Evolutionary conservation across 2,888 invertebrate genomes (phyloP), one percentile per base, ranked within the genome.

Genomic region (Amphipoea oculea): DNA sequence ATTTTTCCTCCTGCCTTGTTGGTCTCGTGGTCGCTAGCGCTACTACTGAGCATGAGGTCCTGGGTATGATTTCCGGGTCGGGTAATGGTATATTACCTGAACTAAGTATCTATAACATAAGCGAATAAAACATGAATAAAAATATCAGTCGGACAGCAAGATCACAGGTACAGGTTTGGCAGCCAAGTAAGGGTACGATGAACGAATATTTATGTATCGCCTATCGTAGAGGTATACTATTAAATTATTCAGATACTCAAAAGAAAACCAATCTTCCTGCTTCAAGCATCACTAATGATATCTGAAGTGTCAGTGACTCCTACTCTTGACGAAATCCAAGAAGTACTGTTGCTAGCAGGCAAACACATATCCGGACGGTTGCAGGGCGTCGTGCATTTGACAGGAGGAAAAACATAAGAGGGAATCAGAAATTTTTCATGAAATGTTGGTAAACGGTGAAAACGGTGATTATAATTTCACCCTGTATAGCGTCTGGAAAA

Each of bases 361-460:
- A 98, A 98, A 95, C 98, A 98, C 86, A 99, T 99, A 85, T 98
- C 99, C 0, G 98, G 98, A 36, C 98, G 99, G 65, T 98, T 99
- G 0, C 99, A 99, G 94, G 99, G 99, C 51, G 99, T 99, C 42
- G 98, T 98, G 0, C 99, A 99, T 92, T 99, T 99, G 99, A 98
- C 98, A 9, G 98, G 98, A 71, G 98, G 98, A 69, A 97, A 97
- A 91, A 95, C 95, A 2, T 92, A 29, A 94, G 5, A 93, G 96
- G 95, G 82, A 48, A 51, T 60, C 72, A 20, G 5, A 4, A 76
- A 78, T 78, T 17, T 78, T 81, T n/a, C 20, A 29, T 51, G 4
- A 42, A 3, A n/a, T n/a, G n/a, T n/a, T n/a, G n/a, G n/a, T n/a
- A n/a, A n/a, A n/a, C n/a, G n/a, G n/a, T n/a, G n/a, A n/a, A n/a